Conservation (phyloP, 2,113 vertebrate species). For the Prietella phreatophila region DNA sequence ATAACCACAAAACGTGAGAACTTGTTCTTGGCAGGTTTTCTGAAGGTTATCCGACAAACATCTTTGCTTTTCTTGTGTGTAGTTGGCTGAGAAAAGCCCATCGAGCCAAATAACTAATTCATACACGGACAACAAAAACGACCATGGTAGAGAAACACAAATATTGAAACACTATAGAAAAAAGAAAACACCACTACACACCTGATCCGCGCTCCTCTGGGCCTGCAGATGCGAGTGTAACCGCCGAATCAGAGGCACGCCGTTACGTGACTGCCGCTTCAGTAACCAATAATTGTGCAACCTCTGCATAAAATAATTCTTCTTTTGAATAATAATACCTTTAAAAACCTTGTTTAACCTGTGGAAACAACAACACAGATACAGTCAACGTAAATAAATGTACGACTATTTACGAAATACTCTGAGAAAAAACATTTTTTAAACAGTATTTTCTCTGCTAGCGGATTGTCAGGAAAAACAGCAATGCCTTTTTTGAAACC, state of each 20-base stretch:
- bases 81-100: neutral
- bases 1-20: neutral
- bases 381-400: neutral
- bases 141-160: neutral
- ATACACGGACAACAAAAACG: neutral
- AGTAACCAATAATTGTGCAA: constrained; percentile 96
- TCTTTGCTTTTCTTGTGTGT: neutral
- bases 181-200: constrained; percentile 52
- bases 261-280: constrained; percentile 92
- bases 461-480: neutral
- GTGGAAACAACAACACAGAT: constrained; percentile 33
- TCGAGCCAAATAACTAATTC: neutral
- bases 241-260: constrained; percentile 88
- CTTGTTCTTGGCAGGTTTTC: neutral
- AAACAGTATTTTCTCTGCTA: neutral
- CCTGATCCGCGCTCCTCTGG: constrained; percentile 86
- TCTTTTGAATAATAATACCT: constrained; percentile 87
- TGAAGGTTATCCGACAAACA: neutral
- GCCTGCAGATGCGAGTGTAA: constrained; percentile 87
- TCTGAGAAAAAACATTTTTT: no score
- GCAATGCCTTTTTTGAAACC: neutral
- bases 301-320: constrained; percentile 95
- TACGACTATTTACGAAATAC: neutral
- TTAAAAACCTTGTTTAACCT: constrained; percentile 95
- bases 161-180: neutral